Conservation (phyloP, 2,888 invertebrate genomes). For the Rambutsinella grinnellia region DNA sequence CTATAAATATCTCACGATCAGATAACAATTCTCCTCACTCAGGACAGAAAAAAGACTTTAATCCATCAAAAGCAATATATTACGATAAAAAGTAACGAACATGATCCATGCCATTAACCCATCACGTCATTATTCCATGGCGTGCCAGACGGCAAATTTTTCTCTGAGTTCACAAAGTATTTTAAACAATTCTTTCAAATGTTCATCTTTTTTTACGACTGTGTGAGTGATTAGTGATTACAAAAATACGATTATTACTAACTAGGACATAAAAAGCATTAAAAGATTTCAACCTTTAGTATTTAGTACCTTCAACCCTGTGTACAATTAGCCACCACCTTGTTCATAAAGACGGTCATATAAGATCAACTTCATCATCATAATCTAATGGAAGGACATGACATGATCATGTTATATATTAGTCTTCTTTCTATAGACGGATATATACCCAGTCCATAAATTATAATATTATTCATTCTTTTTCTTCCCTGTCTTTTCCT, state of each 20-base stretch:
- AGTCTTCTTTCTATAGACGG: slow-evolving; percentile 25
- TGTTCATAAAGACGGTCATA: not conserved
- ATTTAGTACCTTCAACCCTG: slow-evolving; percentile 14
- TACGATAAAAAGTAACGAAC: slow-evolving; percentile 38
- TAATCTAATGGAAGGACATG: slow-evolving; percentile 21
- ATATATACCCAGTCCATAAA: slow-evolving; percentile 38
- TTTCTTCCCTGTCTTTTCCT: slow-evolving; percentile 21
- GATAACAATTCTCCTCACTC: too few species aligned
- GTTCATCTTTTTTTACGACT: not conserved
- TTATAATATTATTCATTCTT: slow-evolving; percentile 49
- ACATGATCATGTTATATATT: slow-evolving; percentile 21
- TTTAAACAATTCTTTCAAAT: not conserved
- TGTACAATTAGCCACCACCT: not conserved
- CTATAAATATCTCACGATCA: too few species aligned
- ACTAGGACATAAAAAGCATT: slow-evolving; percentile 31
- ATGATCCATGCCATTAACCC: slow-evolving; percentile 42
- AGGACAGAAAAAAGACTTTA: slow-evolving; percentile 15
- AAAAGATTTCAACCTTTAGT: slow-evolving; percentile 20
- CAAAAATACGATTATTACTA: slow-evolving; percentile 9
- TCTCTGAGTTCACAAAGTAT: not conserved
- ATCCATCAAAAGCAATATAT: slow-evolving; percentile 45
- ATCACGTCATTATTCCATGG: slow-evolving; percentile 9
- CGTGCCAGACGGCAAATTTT: not conserved
- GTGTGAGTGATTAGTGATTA: slow-evolving; percentile 41
- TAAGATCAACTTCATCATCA: not conserved